Base-by-base conservation (phyloP, 2,888 invertebrate genomes). In the Drosophila diplacantha region DNA sequence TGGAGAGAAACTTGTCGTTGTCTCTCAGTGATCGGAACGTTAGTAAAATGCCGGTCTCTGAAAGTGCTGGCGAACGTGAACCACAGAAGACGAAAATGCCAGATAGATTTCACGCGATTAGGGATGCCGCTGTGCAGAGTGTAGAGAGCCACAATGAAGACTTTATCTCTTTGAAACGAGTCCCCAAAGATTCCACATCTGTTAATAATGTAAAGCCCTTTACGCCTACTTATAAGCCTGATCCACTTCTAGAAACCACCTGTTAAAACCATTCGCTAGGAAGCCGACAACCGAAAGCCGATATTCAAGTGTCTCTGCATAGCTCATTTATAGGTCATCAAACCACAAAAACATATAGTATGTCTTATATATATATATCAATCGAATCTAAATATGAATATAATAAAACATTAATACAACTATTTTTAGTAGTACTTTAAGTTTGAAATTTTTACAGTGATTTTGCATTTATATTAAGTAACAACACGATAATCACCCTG, bases 181-280 rank as follows among this genome's bases (percentile, higher is more conserved):
- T 22, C 12, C 31, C 65, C 24, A 75, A 74, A 56, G 61, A 69
- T 32, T 65, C 72, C 47, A 24, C 53, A 61, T 57, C 37, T 64
- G 39, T 62, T 34, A 73, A 72, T 44, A 75, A 73, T 49, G 55
- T 77, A 41, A 78, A 76, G 67, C 72, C 69, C 55, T 78, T 73
- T 64, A 63, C 60, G 29, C 68, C 50, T 55, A 53, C 67, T 58
- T 63, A 71, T 59, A 70, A 83, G 58, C 52, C 81, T 31, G 87
- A 88, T 65, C 78, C 85, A 35, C 79, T 88, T 66, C 75, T 88
- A 59, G 88, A 88, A 75, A 88, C 88, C 47, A 88, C 88, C 61
- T 88, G 88, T 80, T 88, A 72, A 74, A 63, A 47, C 46, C 61
- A 51, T 68, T 51, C 24, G 52, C 34, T 61, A 60, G 53, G 37